Percentiles rank a stretch among this genome's conserved stretches.
Conservation (phyloP, 2,113 vertebrate species). For the Pycnonotus jocosus region DNA sequence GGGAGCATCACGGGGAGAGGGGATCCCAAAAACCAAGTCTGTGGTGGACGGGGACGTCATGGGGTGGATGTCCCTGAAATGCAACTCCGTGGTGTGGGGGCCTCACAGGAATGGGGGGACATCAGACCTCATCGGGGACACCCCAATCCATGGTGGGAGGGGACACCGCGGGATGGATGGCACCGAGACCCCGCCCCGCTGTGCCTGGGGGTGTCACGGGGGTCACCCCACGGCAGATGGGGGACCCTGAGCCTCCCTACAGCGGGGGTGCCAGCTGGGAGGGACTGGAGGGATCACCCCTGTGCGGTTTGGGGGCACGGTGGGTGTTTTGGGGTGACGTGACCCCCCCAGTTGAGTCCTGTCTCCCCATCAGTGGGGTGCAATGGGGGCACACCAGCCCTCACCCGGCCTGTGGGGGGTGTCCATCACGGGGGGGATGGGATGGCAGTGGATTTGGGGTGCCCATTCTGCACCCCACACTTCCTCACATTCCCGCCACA, state of each 20-base stretch:
- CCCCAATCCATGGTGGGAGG: rapidly evolving
- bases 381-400: background rate
- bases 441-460: background rate
- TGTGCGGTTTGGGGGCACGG: rapidly evolving
- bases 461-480: background rate
- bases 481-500: background rate
- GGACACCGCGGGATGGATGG: background rate
- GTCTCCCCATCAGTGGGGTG: background rate
- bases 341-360: rapidly evolving
- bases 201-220: rapidly evolving
- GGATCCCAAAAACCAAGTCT: background rate
- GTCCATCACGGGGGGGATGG: rapidly evolving
- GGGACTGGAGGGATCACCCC: too few species aligned
- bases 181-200: rapidly evolving
- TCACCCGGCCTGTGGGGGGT: rapidly evolving
- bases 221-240: background rate
- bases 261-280: rapidly evolving
- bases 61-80: background rate
- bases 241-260: background rate
- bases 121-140: too few species aligned
- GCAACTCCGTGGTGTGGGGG: rapidly evolving
- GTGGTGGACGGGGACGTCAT: background rate
- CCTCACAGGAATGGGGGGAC: too few species aligned
- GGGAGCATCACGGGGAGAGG: too few species aligned
- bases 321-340: background rate